Evolutionary conservation across 92 coral and sea anemone species (phyloP), one percentile per base, ranked within the genome.

Genomic region (Palythoa grandis): DNA sequence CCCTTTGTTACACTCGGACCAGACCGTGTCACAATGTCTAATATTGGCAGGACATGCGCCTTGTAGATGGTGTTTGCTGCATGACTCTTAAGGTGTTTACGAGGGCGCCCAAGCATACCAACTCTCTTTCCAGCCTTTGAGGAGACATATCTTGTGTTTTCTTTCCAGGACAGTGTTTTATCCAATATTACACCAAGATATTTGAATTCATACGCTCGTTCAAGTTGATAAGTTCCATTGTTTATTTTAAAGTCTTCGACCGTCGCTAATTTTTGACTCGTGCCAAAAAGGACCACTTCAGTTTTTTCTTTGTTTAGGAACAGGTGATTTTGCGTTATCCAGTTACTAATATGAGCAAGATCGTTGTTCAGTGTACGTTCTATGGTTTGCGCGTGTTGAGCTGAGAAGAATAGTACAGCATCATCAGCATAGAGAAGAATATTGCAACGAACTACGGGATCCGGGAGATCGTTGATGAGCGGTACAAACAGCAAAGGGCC

Each of bases 21-120:
- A 57, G n/a, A 57, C 63, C 79, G 56, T 47, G 57, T 53, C 57
- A 53, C 79, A 47, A 47, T 47, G 61, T 74, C 56, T 20, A 47
- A 47, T 23, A 74, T 37, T 15, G 61, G 79, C 17, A 74, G 54
- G 79, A 35, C n/a, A 22, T 74, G 43, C 24, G 14, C 57, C 19
- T 74, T n/a, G 79, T 47, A 53, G 25, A 35, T 74, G 24, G 65
- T 9, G 19, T 86, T 73, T 29, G 88, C 88, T 57, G 83, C 78
- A 48, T 86, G 66, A 60, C 35, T 76, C 23, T 60, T 74, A 39
- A 75, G 29, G 57, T 76, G 25, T 58, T 75, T 76, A n/a, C 84
- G 75, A 23, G 76, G 77, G 23, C 83, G 88, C 68, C 71, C 57
- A 76, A 86, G 72, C 67, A 86, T 63, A 74, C 83, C 88, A 22